phyloP scores from a whole-genome alignment of 2,113 vertebrate species.

The Clarias gariepinus region DNA sequence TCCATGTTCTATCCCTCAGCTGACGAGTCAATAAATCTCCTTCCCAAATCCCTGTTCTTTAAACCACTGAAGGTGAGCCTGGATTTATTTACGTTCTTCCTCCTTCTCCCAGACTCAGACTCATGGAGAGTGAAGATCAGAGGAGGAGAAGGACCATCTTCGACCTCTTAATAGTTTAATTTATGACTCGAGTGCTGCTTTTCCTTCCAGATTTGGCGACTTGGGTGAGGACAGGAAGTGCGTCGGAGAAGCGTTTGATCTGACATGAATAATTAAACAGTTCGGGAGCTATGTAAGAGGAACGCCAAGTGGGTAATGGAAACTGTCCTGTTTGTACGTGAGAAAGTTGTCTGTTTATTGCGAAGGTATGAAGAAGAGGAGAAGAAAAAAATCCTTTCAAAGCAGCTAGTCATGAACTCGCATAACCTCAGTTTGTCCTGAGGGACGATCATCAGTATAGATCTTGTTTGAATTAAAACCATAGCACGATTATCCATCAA shows the following conservation, averaged over 20 bases:
- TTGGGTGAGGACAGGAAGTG: background rate
- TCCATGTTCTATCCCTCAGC: background rate
- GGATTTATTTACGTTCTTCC: background rate
- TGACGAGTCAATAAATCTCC: background rate
- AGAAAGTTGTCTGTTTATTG: background rate
- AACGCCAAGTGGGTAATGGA: background rate
- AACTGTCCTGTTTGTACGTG: background rate
- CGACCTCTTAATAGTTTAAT: background rate
- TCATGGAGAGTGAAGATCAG: background rate
- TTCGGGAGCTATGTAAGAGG: background rate
- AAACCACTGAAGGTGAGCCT: background rate
- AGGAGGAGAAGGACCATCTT: background rate
- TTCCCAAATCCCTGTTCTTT: background rate
- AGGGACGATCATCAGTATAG: slow-evolving; percentile 8
- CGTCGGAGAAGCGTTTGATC: background rate
- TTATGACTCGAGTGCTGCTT: background rate
- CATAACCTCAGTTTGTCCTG: background rate
- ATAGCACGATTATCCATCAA: background rate
- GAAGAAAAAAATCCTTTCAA: background rate
- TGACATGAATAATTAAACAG: slow-evolving; percentile 4
- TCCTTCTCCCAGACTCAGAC: background rate
- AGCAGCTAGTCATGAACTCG: background rate
- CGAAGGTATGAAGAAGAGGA: background rate
- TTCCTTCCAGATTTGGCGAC: background rate
- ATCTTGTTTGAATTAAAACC: slow-evolving; percentile 8